phyloP scores from a whole-genome alignment of 2,113 vertebrate genomes.

The Marmota monax region DNA sequence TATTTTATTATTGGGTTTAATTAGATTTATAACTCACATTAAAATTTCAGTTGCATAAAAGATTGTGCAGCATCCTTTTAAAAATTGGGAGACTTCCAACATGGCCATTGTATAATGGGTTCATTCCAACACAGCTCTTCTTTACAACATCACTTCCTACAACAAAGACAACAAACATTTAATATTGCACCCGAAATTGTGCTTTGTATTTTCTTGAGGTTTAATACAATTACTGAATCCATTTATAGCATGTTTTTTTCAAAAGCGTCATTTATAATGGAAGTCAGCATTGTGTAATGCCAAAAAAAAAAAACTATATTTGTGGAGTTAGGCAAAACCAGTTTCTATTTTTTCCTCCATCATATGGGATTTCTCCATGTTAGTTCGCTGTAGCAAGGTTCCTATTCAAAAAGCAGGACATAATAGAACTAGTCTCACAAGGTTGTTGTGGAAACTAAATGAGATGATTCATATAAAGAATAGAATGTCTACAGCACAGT shows the following conservation, averaged over 20 bases:
- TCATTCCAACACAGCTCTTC: not conserved
- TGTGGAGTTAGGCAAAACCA: not conserved
- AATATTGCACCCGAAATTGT: not conserved
- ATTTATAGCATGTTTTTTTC: not conserved
- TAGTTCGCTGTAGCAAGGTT: not conserved
- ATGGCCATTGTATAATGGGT: not conserved
- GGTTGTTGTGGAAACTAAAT: constrained; percentile 16
- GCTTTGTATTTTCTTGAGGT: not conserved
- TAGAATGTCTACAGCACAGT: not conserved
- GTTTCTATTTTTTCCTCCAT: not conserved
- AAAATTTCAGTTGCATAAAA: not conserved
- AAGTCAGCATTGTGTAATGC: not conserved
- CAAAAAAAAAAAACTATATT: not conserved
- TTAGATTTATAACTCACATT: constrained; percentile 42
- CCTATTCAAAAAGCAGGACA: not conserved
- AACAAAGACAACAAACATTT: not conserved
- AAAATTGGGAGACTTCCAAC: not conserved
- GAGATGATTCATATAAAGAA: not conserved
- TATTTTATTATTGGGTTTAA: constrained; percentile 14
- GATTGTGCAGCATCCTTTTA: constrained; percentile 37
- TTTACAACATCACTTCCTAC: not conserved
- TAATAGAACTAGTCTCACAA: not conserved
- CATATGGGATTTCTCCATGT: not conserved
- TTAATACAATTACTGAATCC: not conserved
- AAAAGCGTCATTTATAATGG: not conserved